These are phyloP conservation scores for Drosophila bocki DNA, from an alignment of 1,140 invertebrate genomes.

Conservation along the genomic window DNA sequence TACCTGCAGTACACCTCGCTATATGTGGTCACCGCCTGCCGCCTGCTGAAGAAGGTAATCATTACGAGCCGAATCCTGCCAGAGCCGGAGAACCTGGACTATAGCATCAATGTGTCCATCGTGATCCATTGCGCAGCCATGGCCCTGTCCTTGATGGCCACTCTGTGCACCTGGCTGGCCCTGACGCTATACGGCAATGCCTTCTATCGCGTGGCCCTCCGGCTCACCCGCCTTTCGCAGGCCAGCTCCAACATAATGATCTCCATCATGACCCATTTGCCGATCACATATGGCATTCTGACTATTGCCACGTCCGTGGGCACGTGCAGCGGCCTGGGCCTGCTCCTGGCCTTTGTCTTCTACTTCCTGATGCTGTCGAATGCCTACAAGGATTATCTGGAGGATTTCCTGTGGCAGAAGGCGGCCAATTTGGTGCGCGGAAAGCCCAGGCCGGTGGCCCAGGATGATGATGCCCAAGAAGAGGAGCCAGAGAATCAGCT, in stretches of 20 bases:
- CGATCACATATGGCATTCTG: slow-evolving; percentile 77
- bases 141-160: slow-evolving; percentile 54
- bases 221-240: slow-evolving; percentile 51
- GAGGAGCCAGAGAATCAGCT: background rate
- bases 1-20: slow-evolving; percentile 70
- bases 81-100: slow-evolving; percentile 51
- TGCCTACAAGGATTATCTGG: slow-evolving; percentile 91
- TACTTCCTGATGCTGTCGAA: slow-evolving; percentile 88
- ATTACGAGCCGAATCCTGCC: slow-evolving; percentile 48
- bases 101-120: slow-evolving; percentile 69
- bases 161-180: slow-evolving; percentile 56
- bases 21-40: slow-evolving; percentile 78
- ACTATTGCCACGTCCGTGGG: slow-evolving; percentile 73
- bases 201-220: slow-evolving; percentile 59
- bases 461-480: background rate
- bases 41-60: slow-evolving; percentile 67
- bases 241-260: slow-evolving; percentile 67
- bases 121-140: slow-evolving; percentile 72
- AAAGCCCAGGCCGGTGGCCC: background rate
- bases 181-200: slow-evolving; percentile 63
- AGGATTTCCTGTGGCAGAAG: slow-evolving; percentile 88
- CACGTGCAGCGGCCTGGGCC: slow-evolving; percentile 85
- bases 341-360: slow-evolving; percentile 86
- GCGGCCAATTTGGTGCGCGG: slow-evolving; percentile 66
- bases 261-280: slow-evolving; percentile 81